These are phyloP conservation scores for Chymomyza fuscimana DNA, from an alignment of 2,888 invertebrate species.

Conservation along the genomic window DNA sequence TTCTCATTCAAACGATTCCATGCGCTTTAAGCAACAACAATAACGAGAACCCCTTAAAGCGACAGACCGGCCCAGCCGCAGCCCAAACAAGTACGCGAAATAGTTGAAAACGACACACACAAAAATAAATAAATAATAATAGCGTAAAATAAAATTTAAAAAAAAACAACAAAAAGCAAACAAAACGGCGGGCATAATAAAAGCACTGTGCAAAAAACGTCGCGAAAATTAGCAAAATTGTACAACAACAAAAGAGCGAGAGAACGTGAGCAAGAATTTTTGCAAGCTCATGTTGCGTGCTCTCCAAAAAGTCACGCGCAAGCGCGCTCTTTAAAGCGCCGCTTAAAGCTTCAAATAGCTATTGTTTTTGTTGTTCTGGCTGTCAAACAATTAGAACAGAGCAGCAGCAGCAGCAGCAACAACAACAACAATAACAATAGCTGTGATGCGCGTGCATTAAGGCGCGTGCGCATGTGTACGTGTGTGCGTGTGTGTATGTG, in stretches of 20 bases:
- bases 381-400: conserved; percentile 30
- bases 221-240: neutral
- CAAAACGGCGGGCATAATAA: conserved; percentile 37
- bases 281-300: conserved; percentile 24
- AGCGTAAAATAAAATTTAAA: conserved; percentile 25
- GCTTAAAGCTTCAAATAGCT: conserved; percentile 33
- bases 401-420: neutral
- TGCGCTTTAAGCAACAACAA: conserved; percentile 20
- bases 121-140: conserved; percentile 30
- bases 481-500: conserved; percentile 19
- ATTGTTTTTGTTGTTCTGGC: conserved; percentile 15
- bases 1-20: conserved; percentile 56
- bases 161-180: conserved; percentile 37
- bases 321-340: conserved; percentile 16
- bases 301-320: conserved; percentile 11
- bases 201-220: conserved; percentile 40
- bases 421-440: neutral
- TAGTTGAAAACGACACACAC: conserved; percentile 61
- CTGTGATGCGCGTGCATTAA: neutral
- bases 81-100: conserved; percentile 53
- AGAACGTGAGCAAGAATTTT: conserved; percentile 15
- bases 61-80: neutral
- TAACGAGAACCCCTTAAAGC: conserved; percentile 4
- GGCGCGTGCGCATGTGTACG: neutral
- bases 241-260: neutral